phyloP scores from a whole-genome alignment of 2,113 vertebrate species.

The Phocoena sinus region DNA sequence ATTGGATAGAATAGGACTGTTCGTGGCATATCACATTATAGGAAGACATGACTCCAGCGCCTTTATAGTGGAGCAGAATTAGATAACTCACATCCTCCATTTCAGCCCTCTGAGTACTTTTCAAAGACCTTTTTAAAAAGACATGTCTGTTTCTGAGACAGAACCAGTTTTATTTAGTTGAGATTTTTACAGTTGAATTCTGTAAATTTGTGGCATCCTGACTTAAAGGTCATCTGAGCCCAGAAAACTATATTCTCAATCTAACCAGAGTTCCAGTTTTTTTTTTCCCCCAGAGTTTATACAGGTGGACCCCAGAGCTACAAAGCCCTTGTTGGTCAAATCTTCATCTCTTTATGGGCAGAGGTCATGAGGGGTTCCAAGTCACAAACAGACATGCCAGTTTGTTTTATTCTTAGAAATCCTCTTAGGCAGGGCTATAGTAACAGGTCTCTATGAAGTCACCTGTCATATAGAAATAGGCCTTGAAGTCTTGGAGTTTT shows the following conservation, averaged over 20 bases:
- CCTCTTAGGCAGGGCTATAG: background rate
- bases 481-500: background rate
- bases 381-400: constrained; percentile 33
- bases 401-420: constrained; percentile 58
- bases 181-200: constrained; percentile 76
- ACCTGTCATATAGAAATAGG: background rate
- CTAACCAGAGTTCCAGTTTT: constrained; percentile 56
- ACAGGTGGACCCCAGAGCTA: constrained; percentile 54
- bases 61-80: constrained; percentile 76
- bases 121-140: constrained; percentile 66
- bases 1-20: constrained; percentile 61
- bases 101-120: constrained; percentile 68
- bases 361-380: constrained; percentile 29
- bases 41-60: constrained; percentile 79
- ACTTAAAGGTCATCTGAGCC: constrained; percentile 61
- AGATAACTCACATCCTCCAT: constrained; percentile 70
- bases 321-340: constrained; percentile 71
- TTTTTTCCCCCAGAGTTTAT: background rate
- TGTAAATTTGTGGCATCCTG: constrained; percentile 69
- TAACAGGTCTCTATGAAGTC: background rate
- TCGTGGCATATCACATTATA: constrained; percentile 61
- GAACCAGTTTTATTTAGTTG: constrained; percentile 77
- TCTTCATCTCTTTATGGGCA: constrained; percentile 46
- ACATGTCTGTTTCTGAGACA: constrained; percentile 76
- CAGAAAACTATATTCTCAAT: constrained; percentile 47